phyloP scores from a whole-genome alignment of 2,797 vertebrate species.

The Syndactyla subalaris region DNA sequence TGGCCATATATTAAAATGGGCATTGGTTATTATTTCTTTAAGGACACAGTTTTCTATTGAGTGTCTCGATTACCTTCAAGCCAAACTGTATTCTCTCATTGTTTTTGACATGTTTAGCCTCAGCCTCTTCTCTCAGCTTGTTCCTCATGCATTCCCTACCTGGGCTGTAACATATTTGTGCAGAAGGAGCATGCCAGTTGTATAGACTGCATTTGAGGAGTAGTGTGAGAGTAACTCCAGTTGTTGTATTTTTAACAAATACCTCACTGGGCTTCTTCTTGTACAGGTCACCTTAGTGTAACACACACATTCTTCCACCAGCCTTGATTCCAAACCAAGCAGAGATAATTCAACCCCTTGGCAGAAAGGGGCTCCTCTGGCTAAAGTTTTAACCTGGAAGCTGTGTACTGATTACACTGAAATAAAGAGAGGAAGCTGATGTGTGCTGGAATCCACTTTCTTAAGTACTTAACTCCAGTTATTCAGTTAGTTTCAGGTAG shows the following conservation, averaged over 20 bases:
- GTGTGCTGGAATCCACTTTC: background rate
- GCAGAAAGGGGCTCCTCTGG: background rate
- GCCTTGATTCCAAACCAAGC: background rate
- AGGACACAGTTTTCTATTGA: background rate
- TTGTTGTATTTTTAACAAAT: background rate
- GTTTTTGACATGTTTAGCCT: background rate
- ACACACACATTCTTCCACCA: background rate
- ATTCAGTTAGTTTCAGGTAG: accelerated
- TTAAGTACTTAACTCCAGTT: background rate
- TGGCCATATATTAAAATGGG: background rate
- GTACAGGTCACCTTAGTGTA: background rate
- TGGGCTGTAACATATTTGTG: background rate
- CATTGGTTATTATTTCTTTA: background rate
- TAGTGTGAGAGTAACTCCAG: background rate
- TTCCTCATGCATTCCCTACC: background rate
- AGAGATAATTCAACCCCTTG: background rate
- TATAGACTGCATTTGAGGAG: background rate
- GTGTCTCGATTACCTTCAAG: background rate
- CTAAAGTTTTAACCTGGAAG: background rate
- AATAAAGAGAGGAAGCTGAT: conserved; percentile 10
- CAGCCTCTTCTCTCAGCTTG: background rate
- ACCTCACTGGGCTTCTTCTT: background rate
- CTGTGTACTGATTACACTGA: background rate
- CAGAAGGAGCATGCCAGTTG: background rate
- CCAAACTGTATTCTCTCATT: background rate